Conservation (phyloP, 2,888 invertebrate genomes). For the Synanthedon myopaeformis region DNA sequence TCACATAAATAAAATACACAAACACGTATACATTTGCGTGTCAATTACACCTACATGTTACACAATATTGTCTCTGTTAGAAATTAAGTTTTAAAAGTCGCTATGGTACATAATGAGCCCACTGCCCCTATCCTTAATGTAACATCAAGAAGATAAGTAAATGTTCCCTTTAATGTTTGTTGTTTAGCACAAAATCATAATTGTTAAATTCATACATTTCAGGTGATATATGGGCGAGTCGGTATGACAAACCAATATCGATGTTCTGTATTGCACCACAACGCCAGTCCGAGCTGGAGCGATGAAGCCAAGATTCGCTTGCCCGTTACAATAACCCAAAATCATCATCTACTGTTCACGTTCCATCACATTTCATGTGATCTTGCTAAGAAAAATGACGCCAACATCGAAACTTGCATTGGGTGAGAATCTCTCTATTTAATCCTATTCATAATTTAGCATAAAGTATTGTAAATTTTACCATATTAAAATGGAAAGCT, state of each 20-base stretch:
- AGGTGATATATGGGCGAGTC: constrained; percentile 56
- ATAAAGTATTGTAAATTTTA: background rate
- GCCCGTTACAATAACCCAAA: constrained; percentile 84
- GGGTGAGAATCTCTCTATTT: constrained; percentile 59
- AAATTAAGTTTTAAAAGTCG: no score
- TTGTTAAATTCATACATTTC: constrained; percentile 2
- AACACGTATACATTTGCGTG: no score
- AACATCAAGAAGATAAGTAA: no score
- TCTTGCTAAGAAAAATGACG: constrained; percentile 81
- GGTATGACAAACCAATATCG: constrained; percentile 76
- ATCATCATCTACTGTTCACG: constrained; percentile 94
- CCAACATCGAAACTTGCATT: constrained; percentile 84
- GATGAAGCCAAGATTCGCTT: constrained; percentile 94
- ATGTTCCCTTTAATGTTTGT: background rate
- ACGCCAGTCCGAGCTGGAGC: constrained; percentile 88
- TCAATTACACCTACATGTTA: no score
- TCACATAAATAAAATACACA: no score
- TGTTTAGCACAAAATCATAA: constrained; percentile 3
- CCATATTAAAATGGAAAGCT: background rate
- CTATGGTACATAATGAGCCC: no score
- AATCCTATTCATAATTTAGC: background rate
- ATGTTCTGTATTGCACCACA: constrained; percentile 90
- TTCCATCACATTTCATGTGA: constrained; percentile 97
- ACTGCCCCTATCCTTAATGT: no score
- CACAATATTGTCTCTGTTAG: no score